A percentile compares a stretch with the other conserved stretches of the same genome.
Conservation (phyloP, 2,797 vertebrate species). For the Premnoplex brunnescens region DNA sequence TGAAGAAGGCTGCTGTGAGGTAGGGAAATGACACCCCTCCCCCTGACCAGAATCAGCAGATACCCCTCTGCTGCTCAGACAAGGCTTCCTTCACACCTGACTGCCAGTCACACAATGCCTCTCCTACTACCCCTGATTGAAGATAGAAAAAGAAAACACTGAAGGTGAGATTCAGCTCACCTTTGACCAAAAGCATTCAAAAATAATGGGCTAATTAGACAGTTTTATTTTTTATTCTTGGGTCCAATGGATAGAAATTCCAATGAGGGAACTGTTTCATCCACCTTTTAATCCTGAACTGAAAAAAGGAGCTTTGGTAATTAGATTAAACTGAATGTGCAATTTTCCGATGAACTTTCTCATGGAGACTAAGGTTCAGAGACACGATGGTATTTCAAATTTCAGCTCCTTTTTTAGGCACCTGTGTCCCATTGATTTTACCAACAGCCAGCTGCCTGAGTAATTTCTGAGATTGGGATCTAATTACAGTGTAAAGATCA, state of each 20-base stretch:
- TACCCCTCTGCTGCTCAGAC: not conserved
- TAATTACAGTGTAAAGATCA: not conserved
- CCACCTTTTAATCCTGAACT: not conserved
- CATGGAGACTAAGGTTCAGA: not conserved
- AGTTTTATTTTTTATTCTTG: not conserved
- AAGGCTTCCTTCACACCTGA: not conserved
- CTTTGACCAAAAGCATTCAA: not conserved
- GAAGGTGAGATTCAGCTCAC: not conserved
- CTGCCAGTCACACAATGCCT: not conserved
- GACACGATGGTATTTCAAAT: not conserved
- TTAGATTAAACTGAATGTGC: not conserved
- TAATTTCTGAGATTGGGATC: slow-evolving; percentile 2
- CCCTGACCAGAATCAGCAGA: accelerated
- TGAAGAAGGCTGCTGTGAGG: not conserved
- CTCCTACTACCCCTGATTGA: not conserved
- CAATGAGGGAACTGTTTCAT: not conserved
- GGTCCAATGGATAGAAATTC: not conserved
- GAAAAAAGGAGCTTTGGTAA: not conserved
- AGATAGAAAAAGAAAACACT: not conserved
- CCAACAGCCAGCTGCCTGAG: not conserved
- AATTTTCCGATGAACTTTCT: not conserved
- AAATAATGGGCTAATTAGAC: not conserved
- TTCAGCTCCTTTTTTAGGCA: not conserved
- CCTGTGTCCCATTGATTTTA: not conserved
- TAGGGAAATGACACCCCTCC: not conserved